Base-by-base conservation (phyloP, 2,113 vertebrate species). In the Psephotus haematonotus region DNA sequence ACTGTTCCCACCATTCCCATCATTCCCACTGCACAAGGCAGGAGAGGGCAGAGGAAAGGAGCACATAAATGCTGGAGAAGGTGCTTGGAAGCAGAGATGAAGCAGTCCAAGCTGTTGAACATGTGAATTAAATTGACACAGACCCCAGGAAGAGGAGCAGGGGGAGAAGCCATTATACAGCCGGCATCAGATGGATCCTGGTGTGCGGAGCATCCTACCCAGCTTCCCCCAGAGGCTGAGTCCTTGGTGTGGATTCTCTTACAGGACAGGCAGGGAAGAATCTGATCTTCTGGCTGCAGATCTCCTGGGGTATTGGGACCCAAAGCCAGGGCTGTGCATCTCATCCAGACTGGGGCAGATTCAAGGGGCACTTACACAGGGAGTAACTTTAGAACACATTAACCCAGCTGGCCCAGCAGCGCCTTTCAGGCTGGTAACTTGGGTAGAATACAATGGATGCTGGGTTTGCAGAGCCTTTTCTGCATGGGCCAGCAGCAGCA, bases 21-120 rank as follows among this genome's bases (percentile, higher is more conserved):
- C 0, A 0, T n/a, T 80, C 10, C 50, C 63, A 50, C 3, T 5
- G 1, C 4, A 0, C 2, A 3, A 16, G n/a, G 35, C 62, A 68
- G 71, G 39, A 86, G 28, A 33, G 76, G 43, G 37, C 14, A 28
- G 44, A 72, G 80, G 25, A 41, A 31, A 31, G 6, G 39, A 50
- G 9, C 35, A 29, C 1, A 4, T 37, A 70, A 74, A 67, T 39
- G 35, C 70, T 50, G 10, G n/a, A 76, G 47, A 50, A 85, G 43
- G 7, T 52, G 28, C 11, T 75, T 63, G 52, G 53, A 59, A 75
- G 35, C 1, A 0, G 43, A 25, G 25, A 68, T 68, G 80, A 79
- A 86, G 22, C 41, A 49, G 9, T 68, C 10, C n/a, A 67, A 82
- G 53, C 43, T 22, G 5, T 0, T 8, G 39, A 86, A 70, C 49